phyloP scores from a whole-genome alignment of 2,113 vertebrate genomes.

The Aegithalos caudatus region DNA sequence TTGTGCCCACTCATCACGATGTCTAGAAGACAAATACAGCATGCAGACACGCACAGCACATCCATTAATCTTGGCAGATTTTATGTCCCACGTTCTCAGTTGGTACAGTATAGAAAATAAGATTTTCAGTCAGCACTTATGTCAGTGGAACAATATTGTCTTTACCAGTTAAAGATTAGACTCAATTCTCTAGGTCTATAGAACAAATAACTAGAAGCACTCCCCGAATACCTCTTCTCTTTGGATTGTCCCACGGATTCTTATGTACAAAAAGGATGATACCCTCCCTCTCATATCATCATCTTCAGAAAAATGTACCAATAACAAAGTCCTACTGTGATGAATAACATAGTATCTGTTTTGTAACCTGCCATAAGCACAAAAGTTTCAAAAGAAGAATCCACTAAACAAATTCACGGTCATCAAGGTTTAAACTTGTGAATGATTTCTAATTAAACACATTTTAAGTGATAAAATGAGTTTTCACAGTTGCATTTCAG shows the following conservation, averaged over 20 bases:
- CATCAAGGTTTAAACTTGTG: not conserved
- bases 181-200: not conserved
- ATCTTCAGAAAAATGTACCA: not conserved
- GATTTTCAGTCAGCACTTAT: not conserved
- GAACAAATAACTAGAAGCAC: not conserved
- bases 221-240: not conserved
- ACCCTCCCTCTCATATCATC: not conserved
- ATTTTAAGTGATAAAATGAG: not conserved
- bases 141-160: not conserved
- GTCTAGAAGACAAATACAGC: not conserved
- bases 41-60: not conserved
- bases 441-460: not conserved
- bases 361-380: not conserved
- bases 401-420: not conserved
- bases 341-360: not conserved
- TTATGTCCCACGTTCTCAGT: not conserved
- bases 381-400: not conserved
- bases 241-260: not conserved
- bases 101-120: not conserved
- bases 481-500: not conserved
- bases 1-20: not conserved
- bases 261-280: not conserved
- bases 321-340: not conserved
- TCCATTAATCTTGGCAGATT: not conserved
- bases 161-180: not conserved